A percentile compares a stretch with the other conserved stretches of the same genome.
These are phyloP conservation scores for Indicator maculatus DNA, from an alignment of 2,113 vertebrate genomes.

Conservation along the genomic window DNA sequence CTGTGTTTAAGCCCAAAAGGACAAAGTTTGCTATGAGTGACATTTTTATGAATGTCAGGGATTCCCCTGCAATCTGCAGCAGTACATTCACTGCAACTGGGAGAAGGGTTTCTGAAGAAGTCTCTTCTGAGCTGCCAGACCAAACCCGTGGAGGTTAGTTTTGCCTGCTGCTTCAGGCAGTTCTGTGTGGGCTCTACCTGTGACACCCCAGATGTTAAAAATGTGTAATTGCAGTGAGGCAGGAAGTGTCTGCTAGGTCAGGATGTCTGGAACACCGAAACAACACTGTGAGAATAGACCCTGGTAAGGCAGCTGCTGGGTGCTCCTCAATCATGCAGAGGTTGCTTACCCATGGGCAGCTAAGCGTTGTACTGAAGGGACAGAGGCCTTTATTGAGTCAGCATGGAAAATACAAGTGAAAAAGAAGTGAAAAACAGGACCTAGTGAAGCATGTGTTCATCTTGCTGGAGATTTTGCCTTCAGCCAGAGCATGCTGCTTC, in stretches of 20 bases:
- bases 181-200: rapidly evolving
- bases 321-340: not conserved
- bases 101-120: not conserved
- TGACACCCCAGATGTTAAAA: not conserved
- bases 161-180: not conserved
- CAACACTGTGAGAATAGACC: not conserved
- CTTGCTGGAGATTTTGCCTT: not conserved
- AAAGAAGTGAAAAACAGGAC: not conserved
- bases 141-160: not conserved
- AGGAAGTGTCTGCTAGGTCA: not conserved
- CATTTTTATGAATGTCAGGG: not conserved
- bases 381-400: not conserved
- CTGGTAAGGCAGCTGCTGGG: not conserved
- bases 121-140: not conserved
- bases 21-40: not conserved
- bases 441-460: not conserved
- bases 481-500: not conserved
- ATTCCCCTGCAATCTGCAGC: not conserved
- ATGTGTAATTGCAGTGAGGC: not conserved
- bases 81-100: not conserved
- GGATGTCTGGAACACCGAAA: not conserved
- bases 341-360: not conserved
- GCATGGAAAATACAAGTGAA: not conserved
- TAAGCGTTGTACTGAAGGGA: not conserved
- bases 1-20: not conserved